Evolutionary conservation across 1,140 invertebrate genomes (phyloP).

Genomic region (Octopus sinensis): DNA sequence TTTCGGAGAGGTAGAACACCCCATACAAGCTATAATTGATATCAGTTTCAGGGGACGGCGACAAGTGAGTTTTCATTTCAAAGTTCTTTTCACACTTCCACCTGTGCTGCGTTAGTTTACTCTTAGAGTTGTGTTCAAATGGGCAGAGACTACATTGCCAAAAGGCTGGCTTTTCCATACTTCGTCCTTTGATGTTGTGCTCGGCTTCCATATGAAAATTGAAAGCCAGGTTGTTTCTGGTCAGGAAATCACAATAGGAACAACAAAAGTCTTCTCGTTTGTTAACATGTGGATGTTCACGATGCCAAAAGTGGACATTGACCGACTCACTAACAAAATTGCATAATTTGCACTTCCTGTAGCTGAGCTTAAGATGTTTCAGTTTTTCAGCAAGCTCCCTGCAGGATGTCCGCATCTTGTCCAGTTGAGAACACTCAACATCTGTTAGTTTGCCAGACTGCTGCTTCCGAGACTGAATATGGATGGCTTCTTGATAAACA

Average conservation of each 20-base stretch:
- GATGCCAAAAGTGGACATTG: constrained; percentile 81
- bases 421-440: constrained; percentile 75
- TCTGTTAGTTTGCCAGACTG: constrained; percentile 66
- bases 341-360: constrained; percentile 85
- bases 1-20: constrained; percentile 31
- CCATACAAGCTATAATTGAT: constrained; percentile 47
- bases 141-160: constrained; percentile 92
- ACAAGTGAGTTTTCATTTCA: constrained; percentile 78
- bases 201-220: constrained; percentile 86
- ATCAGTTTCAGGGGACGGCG: constrained; percentile 61
- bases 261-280: constrained; percentile 68
- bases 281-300: constrained; percentile 88
- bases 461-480: constrained; percentile 78
- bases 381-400: constrained; percentile 62
- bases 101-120: constrained; percentile 84
- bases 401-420: constrained; percentile 78
- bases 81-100: constrained; percentile 88
- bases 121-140: constrained; percentile 90
- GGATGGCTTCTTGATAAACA: constrained; percentile 85
- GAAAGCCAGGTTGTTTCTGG: constrained; percentile 81
- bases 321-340: constrained; percentile 88
- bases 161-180: constrained; percentile 80
- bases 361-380: constrained; percentile 73
- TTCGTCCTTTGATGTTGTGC: constrained; percentile 76
- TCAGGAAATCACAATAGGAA: constrained; percentile 84